Conservation (phyloP, 2,113 vertebrate genomes). For the Cygnus buccinator region DNA sequence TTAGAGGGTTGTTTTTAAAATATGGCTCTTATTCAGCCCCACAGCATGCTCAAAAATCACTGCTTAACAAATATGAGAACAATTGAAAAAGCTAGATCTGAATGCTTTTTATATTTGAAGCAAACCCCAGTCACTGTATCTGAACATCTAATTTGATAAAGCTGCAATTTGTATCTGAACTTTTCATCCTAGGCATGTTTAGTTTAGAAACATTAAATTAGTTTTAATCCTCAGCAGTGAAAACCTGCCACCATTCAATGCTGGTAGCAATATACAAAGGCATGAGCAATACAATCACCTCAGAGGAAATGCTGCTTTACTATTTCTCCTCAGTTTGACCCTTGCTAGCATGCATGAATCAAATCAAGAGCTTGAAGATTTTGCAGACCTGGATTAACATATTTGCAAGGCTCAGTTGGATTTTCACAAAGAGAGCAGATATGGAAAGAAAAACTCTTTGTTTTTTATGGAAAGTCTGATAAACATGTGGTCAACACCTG, state of each 20-base stretch:
- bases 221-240: neutral
- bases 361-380: slow-evolving; percentile 66
- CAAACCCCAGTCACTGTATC: neutral
- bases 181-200: slow-evolving; percentile 8
- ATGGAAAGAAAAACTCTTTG: slow-evolving; percentile 61
- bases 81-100: neutral
- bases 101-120: neutral
- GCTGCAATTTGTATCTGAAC: neutral
- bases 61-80: neutral
- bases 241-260: slow-evolving; percentile 7
- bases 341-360: slow-evolving; percentile 46
- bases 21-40: neutral
- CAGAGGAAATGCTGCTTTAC: slow-evolving; percentile 35
- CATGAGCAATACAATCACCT: slow-evolving; percentile 20
- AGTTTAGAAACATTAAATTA: slow-evolving; percentile 35
- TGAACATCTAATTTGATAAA: neutral
- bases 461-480: slow-evolving; percentile 60
- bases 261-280: neutral
- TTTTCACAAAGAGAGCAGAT: slow-evolving; percentile 57
- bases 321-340: slow-evolving; percentile 58
- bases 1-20: neutral
- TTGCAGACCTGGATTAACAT: slow-evolving; percentile 66
- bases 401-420: slow-evolving; percentile 56
- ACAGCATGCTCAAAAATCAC: neutral
- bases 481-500: slow-evolving; percentile 77